Conservation (phyloP, 2,888 invertebrate species). For the Pachymerium ferrugineum region DNA sequence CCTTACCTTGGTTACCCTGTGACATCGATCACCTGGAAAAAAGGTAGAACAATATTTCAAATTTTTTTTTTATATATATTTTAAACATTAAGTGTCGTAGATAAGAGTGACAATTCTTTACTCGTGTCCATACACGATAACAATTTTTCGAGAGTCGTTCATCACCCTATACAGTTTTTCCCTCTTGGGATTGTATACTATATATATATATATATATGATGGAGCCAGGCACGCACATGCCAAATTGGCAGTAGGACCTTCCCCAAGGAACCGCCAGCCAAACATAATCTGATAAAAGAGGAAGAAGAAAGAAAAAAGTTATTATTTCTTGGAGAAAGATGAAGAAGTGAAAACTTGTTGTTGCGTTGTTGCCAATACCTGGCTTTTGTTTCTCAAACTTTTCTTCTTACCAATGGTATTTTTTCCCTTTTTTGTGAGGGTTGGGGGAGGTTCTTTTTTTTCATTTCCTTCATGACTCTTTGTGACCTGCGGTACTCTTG, state of each 20-base stretch:
- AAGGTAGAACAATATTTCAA: constrained; percentile 49
- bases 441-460: no score
- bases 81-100: no score
- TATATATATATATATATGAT: no score
- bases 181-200: background rate
- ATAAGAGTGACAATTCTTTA: constrained; percentile 22
- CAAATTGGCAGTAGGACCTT: constrained; percentile 20
- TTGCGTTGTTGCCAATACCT: constrained; percentile 2
- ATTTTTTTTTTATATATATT: background rate
- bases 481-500: no score
- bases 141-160: constrained; percentile 21
- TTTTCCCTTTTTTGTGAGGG: background rate
- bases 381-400: constrained; percentile 4
- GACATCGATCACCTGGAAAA: constrained; percentile 72
- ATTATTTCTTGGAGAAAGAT: background rate
- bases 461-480: no score
- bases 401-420: background rate
- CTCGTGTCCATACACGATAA: background rate
- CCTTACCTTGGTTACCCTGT: constrained; percentile 78
- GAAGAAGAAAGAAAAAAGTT: background rate
- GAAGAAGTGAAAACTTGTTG: constrained; percentile 24
- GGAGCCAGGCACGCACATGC: constrained; percentile 25
- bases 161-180: background rate
- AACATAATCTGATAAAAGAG: constrained; percentile 25
- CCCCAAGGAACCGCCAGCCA: constrained; percentile 15